These are phyloP conservation scores for Cercocebus atys DNA, from an alignment of 2,113 vertebrate species.

Conservation along the genomic window DNA sequence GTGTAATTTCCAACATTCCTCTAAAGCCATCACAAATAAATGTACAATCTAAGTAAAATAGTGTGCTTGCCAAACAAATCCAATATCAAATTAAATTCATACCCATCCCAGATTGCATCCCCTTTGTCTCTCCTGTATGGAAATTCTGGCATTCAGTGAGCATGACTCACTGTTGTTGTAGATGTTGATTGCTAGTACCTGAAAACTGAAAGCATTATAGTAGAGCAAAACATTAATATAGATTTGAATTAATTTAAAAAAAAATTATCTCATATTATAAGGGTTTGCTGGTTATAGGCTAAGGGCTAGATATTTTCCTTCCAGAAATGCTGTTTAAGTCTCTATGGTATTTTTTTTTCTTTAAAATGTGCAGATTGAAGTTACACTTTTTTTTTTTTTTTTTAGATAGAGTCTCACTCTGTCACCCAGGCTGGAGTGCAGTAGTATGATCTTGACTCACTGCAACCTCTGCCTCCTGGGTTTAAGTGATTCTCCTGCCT, in stretches of 20 bases:
- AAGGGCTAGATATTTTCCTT: neutral
- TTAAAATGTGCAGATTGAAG: neutral
- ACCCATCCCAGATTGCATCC: neutral
- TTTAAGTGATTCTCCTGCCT: no score
- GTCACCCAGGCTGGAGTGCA: no score
- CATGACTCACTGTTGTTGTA: neutral
- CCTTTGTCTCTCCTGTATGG: neutral
- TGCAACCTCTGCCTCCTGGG: no score
- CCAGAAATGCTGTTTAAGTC: neutral
- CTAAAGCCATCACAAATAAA: neutral
- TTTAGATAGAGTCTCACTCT: no score
- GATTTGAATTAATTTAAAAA: neutral
- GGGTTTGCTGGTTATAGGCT: neutral
- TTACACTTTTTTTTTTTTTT: neutral
- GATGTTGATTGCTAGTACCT: neutral
- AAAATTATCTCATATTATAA: neutral
- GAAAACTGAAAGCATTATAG: neutral
- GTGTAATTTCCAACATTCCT: neutral
- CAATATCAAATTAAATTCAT: neutral
- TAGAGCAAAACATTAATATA: constrained; percentile 3
- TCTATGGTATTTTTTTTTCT: neutral
- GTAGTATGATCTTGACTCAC: no score
- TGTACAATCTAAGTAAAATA: neutral
- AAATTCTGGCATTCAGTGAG: neutral
- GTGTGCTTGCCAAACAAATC: neutral